phyloP scores from a whole-genome alignment of 1,140 invertebrate species.

The Platorchestia sp. region DNA sequence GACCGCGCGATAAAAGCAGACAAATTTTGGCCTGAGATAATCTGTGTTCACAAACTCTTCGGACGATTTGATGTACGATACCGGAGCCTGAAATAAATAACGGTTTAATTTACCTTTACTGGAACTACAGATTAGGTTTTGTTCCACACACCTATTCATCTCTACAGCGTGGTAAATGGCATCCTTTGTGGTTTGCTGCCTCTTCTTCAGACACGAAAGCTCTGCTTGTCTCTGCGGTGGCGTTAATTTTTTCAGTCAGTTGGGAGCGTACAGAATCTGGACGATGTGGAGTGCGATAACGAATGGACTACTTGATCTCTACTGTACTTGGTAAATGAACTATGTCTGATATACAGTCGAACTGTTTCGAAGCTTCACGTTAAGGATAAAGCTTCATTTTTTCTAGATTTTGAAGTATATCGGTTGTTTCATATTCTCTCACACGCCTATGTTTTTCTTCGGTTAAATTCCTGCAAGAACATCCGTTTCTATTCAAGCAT shows the following conservation, averaged over 20 bases:
- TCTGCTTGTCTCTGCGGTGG: neutral
- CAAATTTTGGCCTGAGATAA: neutral
- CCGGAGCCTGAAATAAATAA: neutral
- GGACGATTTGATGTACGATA: neutral
- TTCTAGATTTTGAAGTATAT: neutral
- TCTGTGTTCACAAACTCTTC: neutral
- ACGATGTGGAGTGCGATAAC: neutral
- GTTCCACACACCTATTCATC: neutral
- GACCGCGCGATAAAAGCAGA: neutral
- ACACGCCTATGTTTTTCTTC: neutral
- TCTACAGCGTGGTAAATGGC: neutral
- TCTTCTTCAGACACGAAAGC: neutral
- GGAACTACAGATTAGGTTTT: neutral
- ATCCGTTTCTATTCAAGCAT: too few species aligned
- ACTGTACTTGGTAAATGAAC: neutral
- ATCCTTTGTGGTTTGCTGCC: neutral
- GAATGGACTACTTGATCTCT: neutral
- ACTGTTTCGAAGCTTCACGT: neutral
- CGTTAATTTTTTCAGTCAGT: neutral
- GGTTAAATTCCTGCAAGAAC: neutral
- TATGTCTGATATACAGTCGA: neutral
- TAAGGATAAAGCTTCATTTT: neutral
- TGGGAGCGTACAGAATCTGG: neutral
- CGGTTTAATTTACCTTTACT: neutral
- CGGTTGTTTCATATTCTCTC: neutral